A percentile compares a stretch with the other conserved stretches of the same genome.
Conservation (phyloP, 2,888 invertebrate genomes). For the Chymomyza amoena region DNA sequence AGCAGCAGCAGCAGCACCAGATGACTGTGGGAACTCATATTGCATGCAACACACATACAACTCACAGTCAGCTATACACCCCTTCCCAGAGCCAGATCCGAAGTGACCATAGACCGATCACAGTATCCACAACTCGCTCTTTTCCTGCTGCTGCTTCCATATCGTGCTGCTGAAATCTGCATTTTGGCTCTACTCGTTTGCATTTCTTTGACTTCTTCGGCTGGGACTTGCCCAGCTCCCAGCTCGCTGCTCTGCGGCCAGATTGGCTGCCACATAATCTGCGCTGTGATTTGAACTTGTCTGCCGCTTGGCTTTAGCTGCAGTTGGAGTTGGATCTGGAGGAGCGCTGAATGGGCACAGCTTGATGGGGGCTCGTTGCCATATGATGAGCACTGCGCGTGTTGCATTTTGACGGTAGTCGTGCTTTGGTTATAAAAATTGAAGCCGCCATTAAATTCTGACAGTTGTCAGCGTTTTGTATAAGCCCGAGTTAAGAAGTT, state of each 20-base stretch:
- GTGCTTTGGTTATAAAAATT: slow-evolving; percentile 73
- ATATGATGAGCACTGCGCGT: neutral
- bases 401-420: slow-evolving; percentile 58
- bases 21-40: slow-evolving; percentile 69
- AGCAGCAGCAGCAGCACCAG: slow-evolving; percentile 57
- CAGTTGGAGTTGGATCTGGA: slow-evolving; percentile 4
- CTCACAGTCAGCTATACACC: slow-evolving; percentile 18
- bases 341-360: neutral
- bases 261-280: slow-evolving; percentile 63
- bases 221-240: neutral
- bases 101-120: neutral
- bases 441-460: slow-evolving; percentile 74
- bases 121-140: neutral
- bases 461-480: slow-evolving; percentile 60
- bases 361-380: neutral
- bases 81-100: neutral
- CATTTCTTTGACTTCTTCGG: slow-evolving; percentile 44
- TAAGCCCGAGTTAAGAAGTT: slow-evolving; percentile 13
- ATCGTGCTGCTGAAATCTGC: slow-evolving; percentile 71
- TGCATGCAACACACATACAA: slow-evolving; percentile 65
- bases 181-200: slow-evolving; percentile 66
- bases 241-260: slow-evolving; percentile 24
- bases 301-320: slow-evolving; percentile 4
- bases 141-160: slow-evolving; percentile 23
- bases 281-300: slow-evolving; percentile 49